Conservation (phyloP, 2,113 vertebrate species). For the Cinclus cinclus region DNA sequence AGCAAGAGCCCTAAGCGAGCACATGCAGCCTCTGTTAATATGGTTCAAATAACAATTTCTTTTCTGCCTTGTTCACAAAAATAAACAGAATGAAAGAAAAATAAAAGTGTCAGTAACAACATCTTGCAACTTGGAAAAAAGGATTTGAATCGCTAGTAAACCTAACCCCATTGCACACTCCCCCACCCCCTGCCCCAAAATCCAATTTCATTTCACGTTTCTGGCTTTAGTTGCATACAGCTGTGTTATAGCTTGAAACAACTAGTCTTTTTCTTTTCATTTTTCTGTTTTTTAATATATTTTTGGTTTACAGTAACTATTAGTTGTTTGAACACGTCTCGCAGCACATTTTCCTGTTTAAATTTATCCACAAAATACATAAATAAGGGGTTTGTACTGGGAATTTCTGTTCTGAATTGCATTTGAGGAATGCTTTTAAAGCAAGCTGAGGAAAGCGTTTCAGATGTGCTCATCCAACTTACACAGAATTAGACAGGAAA, state of each 20-base stretch:
- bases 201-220: constrained; percentile 65
- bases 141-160: constrained; percentile 23
- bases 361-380: constrained; percentile 49
- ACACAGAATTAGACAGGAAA: constrained; percentile 5
- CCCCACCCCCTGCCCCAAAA: not conserved
- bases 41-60: constrained; percentile 56
- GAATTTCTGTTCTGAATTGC: constrained; percentile 48
- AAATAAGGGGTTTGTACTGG: constrained; percentile 26
- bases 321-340: constrained; percentile 62
- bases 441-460: constrained; percentile 38
- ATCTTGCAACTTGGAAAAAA: constrained; percentile 43
- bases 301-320: constrained; percentile 43
- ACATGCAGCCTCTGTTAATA: constrained; percentile 55
- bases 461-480: constrained; percentile 51
- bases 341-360: constrained; percentile 65
- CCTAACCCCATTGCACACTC: not conserved
- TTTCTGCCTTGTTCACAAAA: constrained; percentile 64
- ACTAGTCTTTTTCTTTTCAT: constrained; percentile 58
- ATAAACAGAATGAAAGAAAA: constrained; percentile 66
- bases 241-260: constrained; percentile 67
- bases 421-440: constrained; percentile 56
- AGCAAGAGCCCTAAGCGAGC: not conserved
- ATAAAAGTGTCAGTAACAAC: constrained; percentile 42
- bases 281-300: constrained; percentile 1
- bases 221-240: constrained; percentile 66